Evolutionary conservation across 64 coral and sea anemone genomes (phyloP).

Genomic region (Trachythela sp.): DNA sequence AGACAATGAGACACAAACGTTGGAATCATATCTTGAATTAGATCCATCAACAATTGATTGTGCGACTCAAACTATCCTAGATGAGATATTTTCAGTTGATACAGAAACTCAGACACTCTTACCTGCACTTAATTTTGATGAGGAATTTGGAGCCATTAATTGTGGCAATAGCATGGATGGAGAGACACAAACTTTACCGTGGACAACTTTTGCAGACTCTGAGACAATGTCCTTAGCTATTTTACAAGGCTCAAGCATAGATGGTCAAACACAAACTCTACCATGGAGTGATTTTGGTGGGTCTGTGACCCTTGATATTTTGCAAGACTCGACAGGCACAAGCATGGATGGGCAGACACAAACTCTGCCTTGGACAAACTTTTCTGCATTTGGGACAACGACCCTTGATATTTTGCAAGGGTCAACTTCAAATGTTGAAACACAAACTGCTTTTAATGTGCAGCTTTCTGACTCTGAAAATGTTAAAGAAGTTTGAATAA

Average conservation of each 20-base stretch:
- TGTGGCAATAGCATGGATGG: background rate
- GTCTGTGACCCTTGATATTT: background rate
- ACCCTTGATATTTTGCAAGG: background rate
- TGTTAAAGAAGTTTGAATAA: no score
- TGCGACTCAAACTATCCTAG: slow-evolving; percentile 86
- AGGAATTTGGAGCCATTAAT: background rate
- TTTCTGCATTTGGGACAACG: background rate
- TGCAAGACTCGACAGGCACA: background rate
- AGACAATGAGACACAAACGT: slow-evolving; percentile 91
- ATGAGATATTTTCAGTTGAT: slow-evolving; percentile 59
- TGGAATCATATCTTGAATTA: slow-evolving; percentile 75
- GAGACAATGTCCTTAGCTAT: background rate
- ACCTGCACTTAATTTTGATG: background rate
- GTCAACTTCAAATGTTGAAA: background rate
- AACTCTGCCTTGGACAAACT: background rate
- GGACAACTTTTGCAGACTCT: background rate
- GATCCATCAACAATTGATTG: slow-evolving; percentile 70
- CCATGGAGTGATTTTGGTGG: background rate
- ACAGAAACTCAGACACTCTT: slow-evolving; percentile 30
- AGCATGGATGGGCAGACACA: no score
- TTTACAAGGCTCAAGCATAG: background rate
- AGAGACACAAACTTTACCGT: background rate
- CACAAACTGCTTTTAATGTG: background rate
- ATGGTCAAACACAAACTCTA: background rate
- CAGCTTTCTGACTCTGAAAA: background rate